Percentiles rank a stretch among this genome's conserved stretches.
phyloP scores from a whole-genome alignment of 2,113 vertebrate species.

The Monopterus albus region DNA sequence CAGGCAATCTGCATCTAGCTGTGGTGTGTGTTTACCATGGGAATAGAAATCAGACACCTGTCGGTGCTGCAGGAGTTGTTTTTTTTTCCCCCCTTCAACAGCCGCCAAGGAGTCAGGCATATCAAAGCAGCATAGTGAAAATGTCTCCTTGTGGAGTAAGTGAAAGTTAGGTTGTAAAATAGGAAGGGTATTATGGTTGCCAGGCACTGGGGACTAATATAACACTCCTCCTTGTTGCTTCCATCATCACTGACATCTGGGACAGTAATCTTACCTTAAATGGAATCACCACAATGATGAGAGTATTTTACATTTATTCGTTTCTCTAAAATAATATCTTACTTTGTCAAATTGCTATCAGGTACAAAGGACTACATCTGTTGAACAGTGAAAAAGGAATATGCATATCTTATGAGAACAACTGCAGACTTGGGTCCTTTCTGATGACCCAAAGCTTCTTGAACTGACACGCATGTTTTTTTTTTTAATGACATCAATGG shows the following conservation, averaged over 20 bases:
- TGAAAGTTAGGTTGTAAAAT: constrained; percentile 61
- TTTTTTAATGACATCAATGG: too few species aligned
- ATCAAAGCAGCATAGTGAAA: constrained; percentile 70
- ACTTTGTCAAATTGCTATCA: neutral
- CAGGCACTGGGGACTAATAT: constrained; percentile 67
- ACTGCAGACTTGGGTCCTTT: neutral
- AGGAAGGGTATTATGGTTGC: constrained; percentile 51
- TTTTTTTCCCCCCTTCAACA: constrained; percentile 19
- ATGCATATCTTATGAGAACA: constrained; percentile 1
- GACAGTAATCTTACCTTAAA: constrained; percentile 69
- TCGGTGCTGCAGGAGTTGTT: constrained; percentile 38
- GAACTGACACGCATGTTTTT: neutral
- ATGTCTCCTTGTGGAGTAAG: constrained; percentile 61
- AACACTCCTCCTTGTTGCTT: constrained; percentile 52
- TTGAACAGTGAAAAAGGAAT: constrained; percentile 5
- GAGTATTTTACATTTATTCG: constrained; percentile 60
- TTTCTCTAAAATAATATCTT: constrained; percentile 44
- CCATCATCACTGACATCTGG: constrained; percentile 67
- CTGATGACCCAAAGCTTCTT: neutral
- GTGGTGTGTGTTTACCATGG: constrained; percentile 65
- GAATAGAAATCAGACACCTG: constrained; percentile 81
- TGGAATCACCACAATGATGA: constrained; percentile 61
- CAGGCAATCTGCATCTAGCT: constrained; percentile 81
- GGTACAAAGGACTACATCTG: neutral
- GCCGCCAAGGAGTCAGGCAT: constrained; percentile 66